Percentiles rank a stretch among this genome's conserved stretches.
Evolutionary conservation across 2,113 vertebrate species (phyloP).

Genomic region (Macquaria ambigua): DNA sequence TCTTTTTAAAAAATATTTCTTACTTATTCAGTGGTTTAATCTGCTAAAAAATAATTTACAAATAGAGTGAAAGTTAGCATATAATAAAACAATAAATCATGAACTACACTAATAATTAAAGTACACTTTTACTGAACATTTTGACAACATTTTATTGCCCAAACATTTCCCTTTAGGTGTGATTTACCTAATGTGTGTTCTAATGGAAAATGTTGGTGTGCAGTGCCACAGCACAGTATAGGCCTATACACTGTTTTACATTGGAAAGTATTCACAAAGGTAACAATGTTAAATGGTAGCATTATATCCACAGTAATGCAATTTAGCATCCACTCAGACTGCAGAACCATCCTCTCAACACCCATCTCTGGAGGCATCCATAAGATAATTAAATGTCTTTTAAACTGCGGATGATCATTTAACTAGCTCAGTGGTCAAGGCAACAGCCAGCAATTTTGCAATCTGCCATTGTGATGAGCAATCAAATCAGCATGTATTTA

Average conservation of each 20-base stretch:
- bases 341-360: constrained; percentile 55
- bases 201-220: background rate
- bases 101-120: background rate
- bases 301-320: constrained; percentile 80
- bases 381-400: constrained; percentile 82
- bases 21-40: background rate
- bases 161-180: background rate
- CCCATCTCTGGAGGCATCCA: constrained; percentile 60
- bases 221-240: constrained; percentile 1
- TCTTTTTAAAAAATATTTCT: background rate
- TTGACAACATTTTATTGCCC: background rate
- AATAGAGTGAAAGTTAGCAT: background rate
- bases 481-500: constrained; percentile 83
- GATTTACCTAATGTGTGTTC: constrained; percentile 3
- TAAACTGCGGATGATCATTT: constrained; percentile 80
- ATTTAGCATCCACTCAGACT: constrained; percentile 70
- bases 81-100: background rate
- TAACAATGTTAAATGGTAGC: constrained; percentile 73
- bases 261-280: constrained; percentile 61
- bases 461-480: constrained; percentile 84
- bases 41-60: background rate
- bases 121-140: background rate
- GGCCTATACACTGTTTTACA: constrained; percentile 1
- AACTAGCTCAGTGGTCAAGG: constrained; percentile 77
- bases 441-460: constrained; percentile 76